Conservation (phyloP, 2,888 invertebrate species). For the Pyrocoelia pectoralis region DNA sequence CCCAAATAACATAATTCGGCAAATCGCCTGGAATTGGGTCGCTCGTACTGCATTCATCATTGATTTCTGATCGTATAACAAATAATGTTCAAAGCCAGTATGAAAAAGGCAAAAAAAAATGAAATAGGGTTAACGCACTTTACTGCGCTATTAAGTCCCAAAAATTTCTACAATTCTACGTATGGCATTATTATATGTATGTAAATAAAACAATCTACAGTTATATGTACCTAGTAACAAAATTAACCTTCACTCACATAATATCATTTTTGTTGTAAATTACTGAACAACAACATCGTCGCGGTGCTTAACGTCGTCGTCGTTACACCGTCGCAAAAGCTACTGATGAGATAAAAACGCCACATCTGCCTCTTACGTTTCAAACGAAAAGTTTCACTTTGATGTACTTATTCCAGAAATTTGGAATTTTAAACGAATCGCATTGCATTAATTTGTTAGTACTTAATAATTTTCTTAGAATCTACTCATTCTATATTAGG, state of each 20-base stretch:
- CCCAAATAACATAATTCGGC: not conserved
- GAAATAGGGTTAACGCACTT: not conserved
- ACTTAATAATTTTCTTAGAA: no score
- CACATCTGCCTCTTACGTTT: not conserved
- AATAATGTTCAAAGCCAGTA: not conserved
- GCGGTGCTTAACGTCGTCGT: constrained; percentile 15
- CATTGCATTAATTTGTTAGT: no score
- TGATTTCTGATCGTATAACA: constrained; percentile 13
- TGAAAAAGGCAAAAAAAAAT: not conserved
- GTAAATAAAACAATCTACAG: not conserved
- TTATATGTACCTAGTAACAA: not conserved
- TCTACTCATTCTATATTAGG: no score
- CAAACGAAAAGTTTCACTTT: no score
- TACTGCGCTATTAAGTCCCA: not conserved
- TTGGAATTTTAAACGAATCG: no score
- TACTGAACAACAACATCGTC: constrained; percentile 21
- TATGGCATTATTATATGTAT: not conserved
- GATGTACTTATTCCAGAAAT: no score
- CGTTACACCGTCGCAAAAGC: constrained; percentile 12
- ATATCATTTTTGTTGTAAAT: constrained; percentile 27
- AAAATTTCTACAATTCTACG: not conserved
- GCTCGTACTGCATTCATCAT: constrained; percentile 23
- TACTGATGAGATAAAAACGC: constrained; percentile 17
- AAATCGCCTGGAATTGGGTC: constrained; percentile 13
- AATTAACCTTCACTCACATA: constrained; percentile 23